Evolutionary conservation across 2,113 vertebrate species (phyloP), one percentile per base, ranked within the genome.

Genomic region (Lathamus discolor): DNA sequence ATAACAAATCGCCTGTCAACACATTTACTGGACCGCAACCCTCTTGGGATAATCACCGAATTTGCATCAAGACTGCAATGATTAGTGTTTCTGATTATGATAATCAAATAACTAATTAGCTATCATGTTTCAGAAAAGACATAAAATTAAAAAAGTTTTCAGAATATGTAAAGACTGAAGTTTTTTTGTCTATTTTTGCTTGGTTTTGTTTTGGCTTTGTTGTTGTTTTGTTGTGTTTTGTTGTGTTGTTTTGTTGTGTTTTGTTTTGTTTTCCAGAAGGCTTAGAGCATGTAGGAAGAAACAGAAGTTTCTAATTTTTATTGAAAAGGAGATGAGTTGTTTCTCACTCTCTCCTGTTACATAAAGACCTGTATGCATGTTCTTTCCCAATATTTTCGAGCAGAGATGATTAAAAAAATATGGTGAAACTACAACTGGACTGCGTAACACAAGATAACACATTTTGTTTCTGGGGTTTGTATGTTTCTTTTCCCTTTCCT

Each of bases 71-170:
- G 97, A 96, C 91, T 97, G 81, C 67, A 96, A 79, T 98, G 94
- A 98, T 98, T 97, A 97, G 93, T 97, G 94, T 95, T 98, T 97
- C 92, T 98, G 92, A 98, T 98, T 98, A 97, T 97, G 90, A 96
- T 97, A 98, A 98, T 98, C 95, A 98, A 97, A 97, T 96, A 97
- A 97, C 96, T 98, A 97, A 98, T 98, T 98, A 97, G 93, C 95
- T 90, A 95, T 96, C 96, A 89, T 95, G 82, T 97, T 97, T 98
- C 92, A 96, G 96, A 97, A 96, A 97, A 83, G 70, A 93, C 22
- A 96, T 61, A 84, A 80, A 78, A 96, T 83, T 83, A 83, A 87
- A 96, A 95, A 81, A 92, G 33, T 89, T 97, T 94, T 83, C 61
- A 86, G 79, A 96, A 68, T 91, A 78, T 3, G 8, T 69, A 68